These are phyloP conservation scores for Sesamia nonagrioides DNA, from an alignment of 1,140 invertebrate genomes.

Conservation along the genomic window DNA sequence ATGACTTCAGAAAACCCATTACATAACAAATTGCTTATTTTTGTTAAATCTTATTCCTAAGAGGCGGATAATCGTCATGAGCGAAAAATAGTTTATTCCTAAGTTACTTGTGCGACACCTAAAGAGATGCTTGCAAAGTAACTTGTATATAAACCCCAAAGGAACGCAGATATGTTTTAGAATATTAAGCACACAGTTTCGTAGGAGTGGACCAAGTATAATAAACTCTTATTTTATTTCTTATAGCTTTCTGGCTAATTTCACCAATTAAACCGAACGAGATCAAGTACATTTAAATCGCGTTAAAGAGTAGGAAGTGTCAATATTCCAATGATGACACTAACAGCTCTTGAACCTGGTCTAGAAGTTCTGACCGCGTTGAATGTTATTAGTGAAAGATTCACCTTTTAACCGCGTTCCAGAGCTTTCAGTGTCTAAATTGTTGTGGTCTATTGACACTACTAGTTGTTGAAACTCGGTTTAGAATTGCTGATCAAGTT, in stretches of 20 bases:
- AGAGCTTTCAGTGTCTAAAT: no score
- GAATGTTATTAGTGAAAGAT: no score
- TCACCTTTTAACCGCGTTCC: no score
- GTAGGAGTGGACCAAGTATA: not conserved
- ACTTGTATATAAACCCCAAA: slow-evolving; percentile 36
- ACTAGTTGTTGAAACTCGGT: no score
- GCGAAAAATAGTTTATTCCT: slow-evolving; percentile 65
- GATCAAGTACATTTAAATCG: no score
- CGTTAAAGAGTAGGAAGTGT: no score
- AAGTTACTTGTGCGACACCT: slow-evolving; percentile 47
- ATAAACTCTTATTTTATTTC: not conserved
- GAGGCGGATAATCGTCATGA: slow-evolving; percentile 84
- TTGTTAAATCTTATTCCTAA: slow-evolving; percentile 79
- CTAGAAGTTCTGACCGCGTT: no score
- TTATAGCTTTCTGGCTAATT: not conserved
- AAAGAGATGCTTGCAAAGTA: slow-evolving; percentile 24
- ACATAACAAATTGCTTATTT: slow-evolving; percentile 63
- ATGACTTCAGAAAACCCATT: slow-evolving; percentile 61
- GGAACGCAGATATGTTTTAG: slow-evolving; percentile 42
- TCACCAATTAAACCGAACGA: no score
- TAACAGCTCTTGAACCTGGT: no score
- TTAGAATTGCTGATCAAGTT: no score
- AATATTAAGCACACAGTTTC: slow-evolving; percentile 12
- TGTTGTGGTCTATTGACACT: no score
- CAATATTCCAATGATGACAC: no score